Evolutionary conservation across 1,140 invertebrate genomes (phyloP).

Genomic region (Gryon sp.): DNA sequence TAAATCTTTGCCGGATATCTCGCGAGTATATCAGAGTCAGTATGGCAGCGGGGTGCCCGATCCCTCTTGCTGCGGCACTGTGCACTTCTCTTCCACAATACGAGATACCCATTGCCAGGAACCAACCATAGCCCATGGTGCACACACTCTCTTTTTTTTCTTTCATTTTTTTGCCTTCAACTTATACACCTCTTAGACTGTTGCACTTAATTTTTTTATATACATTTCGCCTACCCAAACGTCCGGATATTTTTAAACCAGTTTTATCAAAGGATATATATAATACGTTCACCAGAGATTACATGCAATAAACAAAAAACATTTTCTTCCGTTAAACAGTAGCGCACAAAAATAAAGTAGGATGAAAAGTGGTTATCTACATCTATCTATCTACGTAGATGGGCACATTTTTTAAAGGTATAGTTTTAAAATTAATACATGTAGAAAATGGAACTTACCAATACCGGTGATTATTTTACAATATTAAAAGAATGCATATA

Average conservation of each 20-base stretch:
- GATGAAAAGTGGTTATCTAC: too few relatives aligned
- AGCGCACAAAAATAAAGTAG: too few relatives aligned
- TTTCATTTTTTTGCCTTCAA: constrained; percentile 43
- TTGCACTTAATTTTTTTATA: constrained; percentile 36
- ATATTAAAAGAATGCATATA: constrained; percentile 45
- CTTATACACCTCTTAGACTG: constrained; percentile 33
- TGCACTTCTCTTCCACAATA: constrained; percentile 54
- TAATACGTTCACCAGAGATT: too few relatives aligned
- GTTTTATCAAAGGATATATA: constrained; percentile 39
- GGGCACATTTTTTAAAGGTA: too few relatives aligned
- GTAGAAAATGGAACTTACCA: too few relatives aligned
- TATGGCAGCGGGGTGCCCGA: constrained; percentile 71
- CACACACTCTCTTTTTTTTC: constrained; percentile 34
- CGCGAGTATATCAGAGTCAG: constrained; percentile 72
- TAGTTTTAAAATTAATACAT: too few relatives aligned
- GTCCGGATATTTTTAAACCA: constrained; percentile 69
- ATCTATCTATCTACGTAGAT: constrained; percentile 25
- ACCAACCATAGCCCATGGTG: constrained; percentile 37
- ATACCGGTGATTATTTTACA: constrained; percentile 28
- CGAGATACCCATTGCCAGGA: constrained; percentile 54
- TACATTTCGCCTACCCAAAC: constrained; percentile 58
- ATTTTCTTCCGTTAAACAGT: too few relatives aligned
- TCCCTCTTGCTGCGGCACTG: constrained; percentile 57
- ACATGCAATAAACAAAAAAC: too few relatives aligned
- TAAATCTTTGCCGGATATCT: constrained; percentile 74